These are phyloP conservation scores for Dreissena polymorpha DNA, from an alignment of 1,140 invertebrate species.

Conservation along the genomic window DNA sequence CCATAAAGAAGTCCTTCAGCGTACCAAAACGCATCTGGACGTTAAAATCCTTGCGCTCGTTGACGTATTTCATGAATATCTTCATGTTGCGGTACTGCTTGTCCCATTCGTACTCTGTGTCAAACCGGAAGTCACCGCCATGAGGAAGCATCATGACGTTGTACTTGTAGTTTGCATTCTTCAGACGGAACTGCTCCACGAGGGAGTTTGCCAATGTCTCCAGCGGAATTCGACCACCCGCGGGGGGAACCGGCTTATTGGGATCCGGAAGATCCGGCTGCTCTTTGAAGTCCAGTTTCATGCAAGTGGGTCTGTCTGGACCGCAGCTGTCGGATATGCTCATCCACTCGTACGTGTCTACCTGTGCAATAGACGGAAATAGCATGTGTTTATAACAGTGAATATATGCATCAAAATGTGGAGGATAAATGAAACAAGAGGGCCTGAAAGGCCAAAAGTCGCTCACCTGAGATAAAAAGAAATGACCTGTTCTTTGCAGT, in stretches of 20 bases:
- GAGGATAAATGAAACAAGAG: too few species aligned
- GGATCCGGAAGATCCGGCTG: conserved; percentile 86
- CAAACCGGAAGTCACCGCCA: conserved; percentile 97
- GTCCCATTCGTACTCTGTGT: conserved; percentile 93
- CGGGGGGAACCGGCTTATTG: neutral
- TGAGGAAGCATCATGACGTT: conserved; percentile 93
- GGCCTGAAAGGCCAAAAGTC: too few species aligned
- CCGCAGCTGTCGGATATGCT: conserved; percentile 98
- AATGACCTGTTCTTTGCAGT: too few species aligned
- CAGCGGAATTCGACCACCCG: neutral
- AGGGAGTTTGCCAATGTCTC: conserved; percentile 17
- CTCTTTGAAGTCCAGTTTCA: conserved; percentile 98
- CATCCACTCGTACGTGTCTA: conserved; percentile 53
- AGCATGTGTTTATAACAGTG: too few species aligned
- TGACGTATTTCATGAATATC: conserved; percentile 95
- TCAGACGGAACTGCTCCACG: conserved; percentile 97
- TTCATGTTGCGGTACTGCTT: conserved; percentile 95
- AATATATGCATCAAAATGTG: too few species aligned
- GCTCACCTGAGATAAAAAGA: too few species aligned
- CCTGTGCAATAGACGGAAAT: conserved; percentile 71
- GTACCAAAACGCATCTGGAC: conserved; percentile 94
- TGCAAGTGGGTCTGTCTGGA: conserved; percentile 96
- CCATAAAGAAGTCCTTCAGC: conserved; percentile 92
- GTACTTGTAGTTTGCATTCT: conserved; percentile 91
- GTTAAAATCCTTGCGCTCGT: conserved; percentile 86